Percentiles rank a stretch among this genome's conserved stretches.
These are phyloP conservation scores for Brenthis ino DNA, from an alignment of 2,888 invertebrate genomes.

Conservation along the genomic window DNA sequence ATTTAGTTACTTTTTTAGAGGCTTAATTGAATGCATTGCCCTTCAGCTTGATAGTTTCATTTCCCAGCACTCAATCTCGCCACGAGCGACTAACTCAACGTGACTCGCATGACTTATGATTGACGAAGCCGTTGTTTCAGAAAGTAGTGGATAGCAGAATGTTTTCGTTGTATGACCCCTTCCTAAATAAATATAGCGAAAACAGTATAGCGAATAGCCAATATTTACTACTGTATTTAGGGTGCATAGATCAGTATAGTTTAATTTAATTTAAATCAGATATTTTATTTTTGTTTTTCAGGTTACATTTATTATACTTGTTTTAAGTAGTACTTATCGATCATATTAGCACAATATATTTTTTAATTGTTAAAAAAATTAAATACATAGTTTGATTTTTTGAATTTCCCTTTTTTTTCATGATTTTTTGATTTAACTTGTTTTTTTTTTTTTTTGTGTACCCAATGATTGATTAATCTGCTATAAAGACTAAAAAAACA, in stretches of 20 bases:
- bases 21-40: background rate
- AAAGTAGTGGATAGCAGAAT: background rate
- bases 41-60: constrained; percentile 1
- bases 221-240: background rate
- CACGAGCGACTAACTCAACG: background rate
- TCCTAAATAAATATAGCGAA: background rate
- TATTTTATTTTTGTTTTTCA: background rate
- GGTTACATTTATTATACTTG: too few species aligned
- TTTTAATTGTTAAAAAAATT: too few species aligned
- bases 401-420: too few species aligned
- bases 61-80: background rate
- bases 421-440: too few species aligned
- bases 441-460: too few species aligned
- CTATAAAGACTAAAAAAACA: too few species aligned
- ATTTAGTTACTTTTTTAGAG: too few species aligned
- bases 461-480: too few species aligned
- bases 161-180: background rate
- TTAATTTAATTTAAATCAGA: background rate
- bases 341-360: too few species aligned
- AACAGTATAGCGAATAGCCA: background rate
- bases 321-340: too few species aligned
- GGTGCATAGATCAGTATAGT: background rate
- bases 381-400: too few species aligned
- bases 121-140: background rate
- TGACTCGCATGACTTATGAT: background rate